Evolutionary conservation across 2,797 vertebrate genomes (phyloP).

Genomic region (Molossus alvarezi): DNA sequence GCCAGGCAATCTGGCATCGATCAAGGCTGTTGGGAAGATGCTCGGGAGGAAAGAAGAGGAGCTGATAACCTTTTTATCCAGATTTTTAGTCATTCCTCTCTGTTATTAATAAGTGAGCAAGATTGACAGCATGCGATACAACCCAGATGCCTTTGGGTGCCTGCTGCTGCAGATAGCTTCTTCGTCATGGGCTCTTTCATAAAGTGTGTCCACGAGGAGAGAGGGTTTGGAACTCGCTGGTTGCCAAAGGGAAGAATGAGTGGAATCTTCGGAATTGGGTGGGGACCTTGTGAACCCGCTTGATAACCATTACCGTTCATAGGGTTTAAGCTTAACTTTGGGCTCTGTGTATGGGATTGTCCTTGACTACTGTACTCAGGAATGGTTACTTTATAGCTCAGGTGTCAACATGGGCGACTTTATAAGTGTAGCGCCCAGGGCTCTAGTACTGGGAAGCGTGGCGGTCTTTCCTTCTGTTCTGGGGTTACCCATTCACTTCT

Average conservation of each 20-base stretch:
- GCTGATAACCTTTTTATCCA: conserved; percentile 89
- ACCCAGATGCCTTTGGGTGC: conserved; percentile 76
- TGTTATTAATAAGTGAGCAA: conserved; percentile 75
- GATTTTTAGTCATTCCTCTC: conserved; percentile 78
- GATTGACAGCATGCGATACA: conserved; percentile 62
- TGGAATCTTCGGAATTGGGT: background rate
- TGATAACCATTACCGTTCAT: background rate
- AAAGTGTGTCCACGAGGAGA: conserved; percentile 56
- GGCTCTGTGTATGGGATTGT: background rate
- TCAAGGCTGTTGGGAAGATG: conserved; percentile 92
- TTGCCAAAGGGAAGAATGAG: background rate
- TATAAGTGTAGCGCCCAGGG: background rate
- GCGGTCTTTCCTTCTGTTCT: background rate
- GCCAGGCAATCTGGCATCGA: conserved; percentile 95
- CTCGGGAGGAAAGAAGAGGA: conserved; percentile 86
- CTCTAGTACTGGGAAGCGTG: background rate
- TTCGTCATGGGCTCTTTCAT: conserved; percentile 34
- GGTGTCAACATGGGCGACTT: background rate
- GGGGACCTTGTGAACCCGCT: background rate
- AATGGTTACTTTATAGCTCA: background rate
- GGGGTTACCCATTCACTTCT: background rate
- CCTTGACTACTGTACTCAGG: background rate
- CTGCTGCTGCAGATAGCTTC: background rate
- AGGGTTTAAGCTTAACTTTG: background rate
- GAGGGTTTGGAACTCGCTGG: conserved; percentile 51